Evolutionary conservation across 2,888 invertebrate genomes (phyloP).

Genomic region (Drosophila pegasa): DNA sequence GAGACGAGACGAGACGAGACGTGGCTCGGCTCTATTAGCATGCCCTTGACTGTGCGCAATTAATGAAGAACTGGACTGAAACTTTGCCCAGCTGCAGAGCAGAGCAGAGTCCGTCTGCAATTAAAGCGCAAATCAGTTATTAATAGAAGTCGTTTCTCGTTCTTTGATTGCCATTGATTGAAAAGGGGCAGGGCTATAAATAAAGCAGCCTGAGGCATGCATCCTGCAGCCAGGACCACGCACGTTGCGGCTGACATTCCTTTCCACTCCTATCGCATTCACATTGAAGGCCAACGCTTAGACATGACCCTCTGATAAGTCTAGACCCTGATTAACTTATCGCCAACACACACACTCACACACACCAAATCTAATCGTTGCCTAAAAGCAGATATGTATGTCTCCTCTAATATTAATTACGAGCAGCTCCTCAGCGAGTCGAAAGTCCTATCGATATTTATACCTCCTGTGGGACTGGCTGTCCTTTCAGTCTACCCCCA

Average conservation of each 20-base stretch:
- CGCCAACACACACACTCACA: constrained; percentile 1
- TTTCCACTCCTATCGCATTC: constrained; percentile 59
- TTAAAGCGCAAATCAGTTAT: constrained; percentile 73
- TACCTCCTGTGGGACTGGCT: constrained; percentile 35
- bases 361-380: constrained; percentile 60
- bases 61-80: constrained; percentile 3
- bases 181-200: constrained; percentile 48
- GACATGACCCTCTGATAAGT: constrained; percentile 54
- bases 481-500: constrained; percentile 2
- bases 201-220: constrained; percentile 43
- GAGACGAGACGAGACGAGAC: constrained; percentile 1
- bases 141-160: constrained; percentile 54
- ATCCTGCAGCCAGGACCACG: constrained; percentile 47
- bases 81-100: neutral
- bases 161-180: constrained; percentile 66
- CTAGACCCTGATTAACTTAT: constrained; percentile 51
- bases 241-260: constrained; percentile 30
- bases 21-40: constrained; percentile 73
- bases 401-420: constrained; percentile 49
- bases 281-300: constrained; percentile 17
- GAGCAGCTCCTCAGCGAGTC: constrained; percentile 29
- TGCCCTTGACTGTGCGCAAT: constrained; percentile 33
- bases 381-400: constrained; percentile 3
- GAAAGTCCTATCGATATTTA: constrained; percentile 39
- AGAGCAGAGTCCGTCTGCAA: constrained; percentile 56